These are phyloP conservation scores for Cryptotermes secundus DNA, from an alignment of 1,140 invertebrate genomes.

Conservation along the genomic window DNA sequence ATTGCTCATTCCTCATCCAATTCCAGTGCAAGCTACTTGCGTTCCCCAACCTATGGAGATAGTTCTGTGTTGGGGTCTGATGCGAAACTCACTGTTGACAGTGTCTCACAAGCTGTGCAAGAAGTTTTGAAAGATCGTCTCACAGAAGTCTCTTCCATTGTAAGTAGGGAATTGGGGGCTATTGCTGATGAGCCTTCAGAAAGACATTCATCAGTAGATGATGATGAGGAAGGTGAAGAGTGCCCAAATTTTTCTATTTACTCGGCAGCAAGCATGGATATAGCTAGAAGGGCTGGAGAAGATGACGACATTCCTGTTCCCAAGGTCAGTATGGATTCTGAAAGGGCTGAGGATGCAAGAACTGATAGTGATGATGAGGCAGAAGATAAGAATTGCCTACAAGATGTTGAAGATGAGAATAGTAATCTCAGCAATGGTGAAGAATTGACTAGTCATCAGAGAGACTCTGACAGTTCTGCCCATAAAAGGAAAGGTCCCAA, in stretches of 20 bases:
- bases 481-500: background rate
- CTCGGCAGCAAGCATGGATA: slow-evolving; percentile 73
- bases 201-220: slow-evolving; percentile 42
- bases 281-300: slow-evolving; percentile 55
- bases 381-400: background rate
- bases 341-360: background rate
- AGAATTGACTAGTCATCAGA: background rate
- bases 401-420: slow-evolving; percentile 37
- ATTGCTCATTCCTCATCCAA: slow-evolving; percentile 23
- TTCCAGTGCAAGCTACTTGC: slow-evolving; percentile 26
- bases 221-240: slow-evolving; percentile 64
- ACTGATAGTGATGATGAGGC: background rate
- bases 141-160: background rate
- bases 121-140: slow-evolving; percentile 18
- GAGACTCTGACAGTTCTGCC: background rate
- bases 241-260: slow-evolving; percentile 84
- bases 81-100: background rate
- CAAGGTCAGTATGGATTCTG: background rate
- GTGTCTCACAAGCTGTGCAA: slow-evolving; percentile 22
- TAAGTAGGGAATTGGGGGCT: background rate
- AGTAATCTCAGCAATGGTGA: background rate
- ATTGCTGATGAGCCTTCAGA: background rate
- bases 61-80: slow-evolving; percentile 5
- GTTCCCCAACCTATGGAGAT: slow-evolving; percentile 16
- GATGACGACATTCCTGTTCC: background rate